Evolutionary conservation across 2,797 vertebrate genomes (phyloP).

Genomic region (Esox lucius): DNA sequence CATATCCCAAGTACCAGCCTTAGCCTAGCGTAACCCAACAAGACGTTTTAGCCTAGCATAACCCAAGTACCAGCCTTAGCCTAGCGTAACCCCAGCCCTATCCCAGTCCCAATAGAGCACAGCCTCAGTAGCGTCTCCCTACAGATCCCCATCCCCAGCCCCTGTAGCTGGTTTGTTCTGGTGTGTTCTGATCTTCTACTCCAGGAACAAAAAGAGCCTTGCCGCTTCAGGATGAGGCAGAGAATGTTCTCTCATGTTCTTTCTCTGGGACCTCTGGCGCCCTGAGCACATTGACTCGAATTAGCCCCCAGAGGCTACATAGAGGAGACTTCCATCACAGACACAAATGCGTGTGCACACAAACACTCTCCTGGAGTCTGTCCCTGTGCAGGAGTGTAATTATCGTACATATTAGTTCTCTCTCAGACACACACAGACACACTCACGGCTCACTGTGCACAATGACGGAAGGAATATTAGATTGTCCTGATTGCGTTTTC

Average conservation of each 20-base stretch:
- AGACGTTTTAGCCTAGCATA: background rate
- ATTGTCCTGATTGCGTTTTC: constrained; percentile 70
- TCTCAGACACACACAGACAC: constrained; percentile 34
- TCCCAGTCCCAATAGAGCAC: background rate
- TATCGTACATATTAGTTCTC: constrained; percentile 51
- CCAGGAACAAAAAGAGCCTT: background rate
- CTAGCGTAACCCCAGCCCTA: background rate
- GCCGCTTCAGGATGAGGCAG: background rate
- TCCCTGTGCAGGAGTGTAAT: constrained; percentile 61
- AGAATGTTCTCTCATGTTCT: background rate
- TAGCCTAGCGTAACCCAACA: background rate
- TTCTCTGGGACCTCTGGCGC: background rate
- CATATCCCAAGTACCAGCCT: no score
- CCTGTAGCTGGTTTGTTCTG: background rate
- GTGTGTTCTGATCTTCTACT: background rate
- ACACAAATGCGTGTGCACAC: constrained; percentile 8
- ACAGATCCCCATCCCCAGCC: background rate
- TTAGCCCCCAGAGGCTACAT: background rate
- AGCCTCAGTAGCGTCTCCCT: background rate
- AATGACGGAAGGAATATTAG: constrained; percentile 50
- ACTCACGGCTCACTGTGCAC: constrained; percentile 29
- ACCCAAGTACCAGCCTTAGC: background rate
- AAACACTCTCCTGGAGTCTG: constrained; percentile 30
- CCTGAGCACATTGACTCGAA: background rate
- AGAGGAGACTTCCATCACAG: background rate